Evolutionary conservation across 2,113 vertebrate species (phyloP).

Genomic region (Dicrurus megarhynchus): DNA sequence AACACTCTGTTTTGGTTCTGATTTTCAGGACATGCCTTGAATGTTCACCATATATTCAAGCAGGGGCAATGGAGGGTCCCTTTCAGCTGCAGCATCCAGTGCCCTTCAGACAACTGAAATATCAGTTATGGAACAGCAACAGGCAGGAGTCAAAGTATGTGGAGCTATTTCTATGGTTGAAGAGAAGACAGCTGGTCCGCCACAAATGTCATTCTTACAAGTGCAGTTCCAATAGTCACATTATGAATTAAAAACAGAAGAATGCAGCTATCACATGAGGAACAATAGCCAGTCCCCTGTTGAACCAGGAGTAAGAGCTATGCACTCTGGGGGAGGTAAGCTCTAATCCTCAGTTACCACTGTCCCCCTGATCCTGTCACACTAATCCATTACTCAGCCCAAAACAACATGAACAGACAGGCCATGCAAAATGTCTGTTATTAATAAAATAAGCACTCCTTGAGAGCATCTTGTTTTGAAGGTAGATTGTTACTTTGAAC

Average conservation of each 20-base stretch:
- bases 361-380: neutral
- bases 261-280: neutral
- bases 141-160: neutral
- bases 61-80: neutral
- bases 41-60: neutral
- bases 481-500: neutral
- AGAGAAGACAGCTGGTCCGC: neutral
- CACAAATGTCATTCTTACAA: neutral
- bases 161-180: neutral
- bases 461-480: neutral
- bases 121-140: neutral
- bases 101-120: neutral
- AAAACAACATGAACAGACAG: neutral
- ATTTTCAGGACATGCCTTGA: neutral
- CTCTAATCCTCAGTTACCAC: neutral
- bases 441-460: neutral
- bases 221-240: neutral
- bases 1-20: neutral
- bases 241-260: neutral
- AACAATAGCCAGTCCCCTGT: neutral
- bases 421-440: neutral
- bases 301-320: neutral
- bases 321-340: neutral
- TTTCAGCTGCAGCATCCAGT: neutral
- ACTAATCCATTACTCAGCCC: neutral